A percentile compares a stretch with the other conserved stretches of the same genome.
phyloP scores from a whole-genome alignment of 2,888 invertebrate genomes.

The Andrena praecox region DNA sequence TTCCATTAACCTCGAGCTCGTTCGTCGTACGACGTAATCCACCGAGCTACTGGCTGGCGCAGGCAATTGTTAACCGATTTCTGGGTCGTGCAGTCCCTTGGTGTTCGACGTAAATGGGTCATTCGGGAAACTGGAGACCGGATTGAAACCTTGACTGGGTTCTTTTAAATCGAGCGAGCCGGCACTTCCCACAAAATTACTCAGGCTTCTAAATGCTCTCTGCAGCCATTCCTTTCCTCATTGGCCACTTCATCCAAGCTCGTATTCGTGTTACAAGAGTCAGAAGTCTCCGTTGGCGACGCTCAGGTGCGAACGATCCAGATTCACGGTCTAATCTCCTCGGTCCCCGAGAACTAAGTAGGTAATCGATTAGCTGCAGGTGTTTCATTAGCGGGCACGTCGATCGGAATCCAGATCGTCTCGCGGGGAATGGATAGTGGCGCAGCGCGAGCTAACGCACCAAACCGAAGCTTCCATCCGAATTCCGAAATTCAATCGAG shows the following conservation, averaged over 20 bases:
- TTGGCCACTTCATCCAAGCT: neutral
- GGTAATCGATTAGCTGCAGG: slow-evolving; percentile 16
- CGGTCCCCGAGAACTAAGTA: neutral
- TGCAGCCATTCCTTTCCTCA: neutral
- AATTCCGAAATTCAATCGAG: slow-evolving; percentile 28
- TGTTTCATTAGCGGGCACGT: slow-evolving; percentile 49
- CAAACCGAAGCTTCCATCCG: neutral
- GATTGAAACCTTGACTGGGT: slow-evolving; percentile 36
- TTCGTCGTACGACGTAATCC: slow-evolving; percentile 31
- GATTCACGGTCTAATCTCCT: neutral
- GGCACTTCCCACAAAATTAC: too few relatives aligned
- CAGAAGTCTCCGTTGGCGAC: neutral
- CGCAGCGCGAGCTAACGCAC: slow-evolving; percentile 40
- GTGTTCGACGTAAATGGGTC: slow-evolving; percentile 48
- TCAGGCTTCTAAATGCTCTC: neutral
- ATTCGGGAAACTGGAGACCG: slow-evolving; percentile 18
- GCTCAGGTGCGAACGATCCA: neutral
- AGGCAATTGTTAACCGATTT: slow-evolving; percentile 57
- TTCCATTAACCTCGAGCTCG: slow-evolving; percentile 42
- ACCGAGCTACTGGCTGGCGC: slow-evolving; percentile 11
- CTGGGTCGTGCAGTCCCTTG: slow-evolving; percentile 21
- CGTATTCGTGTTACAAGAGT: neutral
- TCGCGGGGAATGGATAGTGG: slow-evolving; percentile 22
- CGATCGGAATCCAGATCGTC: slow-evolving; percentile 49
- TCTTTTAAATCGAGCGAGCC: neutral